Evolutionary conservation across 2,797 vertebrate genomes (phyloP).

Genomic region (Chelon labrosus): DNA sequence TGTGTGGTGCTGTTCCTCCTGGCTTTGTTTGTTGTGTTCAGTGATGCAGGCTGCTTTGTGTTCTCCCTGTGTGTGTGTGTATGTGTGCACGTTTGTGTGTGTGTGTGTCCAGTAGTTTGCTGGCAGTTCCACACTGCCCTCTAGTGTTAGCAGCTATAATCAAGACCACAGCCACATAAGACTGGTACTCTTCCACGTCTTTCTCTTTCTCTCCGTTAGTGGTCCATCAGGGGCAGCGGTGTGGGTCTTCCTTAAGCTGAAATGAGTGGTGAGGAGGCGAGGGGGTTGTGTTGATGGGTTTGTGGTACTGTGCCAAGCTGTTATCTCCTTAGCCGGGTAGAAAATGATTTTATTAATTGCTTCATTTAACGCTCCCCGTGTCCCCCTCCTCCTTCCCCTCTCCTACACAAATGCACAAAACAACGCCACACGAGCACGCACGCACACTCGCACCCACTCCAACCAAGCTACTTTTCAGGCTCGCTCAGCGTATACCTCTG

Average conservation of each 20-base stretch:
- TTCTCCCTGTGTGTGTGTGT: slow-evolving; percentile 57
- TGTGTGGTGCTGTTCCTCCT: slow-evolving; percentile 72
- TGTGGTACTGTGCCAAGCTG: slow-evolving; percentile 85
- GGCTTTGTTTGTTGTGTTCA: slow-evolving; percentile 85
- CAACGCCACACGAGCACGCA: slow-evolving; percentile 54
- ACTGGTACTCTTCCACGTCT: slow-evolving; percentile 45
- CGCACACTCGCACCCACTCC: slow-evolving; percentile 28
- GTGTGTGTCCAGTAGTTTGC: slow-evolving; percentile 57
- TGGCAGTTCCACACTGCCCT: slow-evolving; percentile 84
- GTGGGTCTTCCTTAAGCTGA: slow-evolving; percentile 79
- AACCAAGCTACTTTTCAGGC: slow-evolving; percentile 61
- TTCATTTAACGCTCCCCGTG: slow-evolving; percentile 85
- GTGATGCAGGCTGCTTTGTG: slow-evolving; percentile 83
- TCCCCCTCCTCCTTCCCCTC: slow-evolving; percentile 50
- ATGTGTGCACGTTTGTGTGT: slow-evolving; percentile 49
- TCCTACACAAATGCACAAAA: slow-evolving; percentile 66
- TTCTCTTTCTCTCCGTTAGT: slow-evolving; percentile 65
- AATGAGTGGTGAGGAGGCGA: slow-evolving; percentile 66
- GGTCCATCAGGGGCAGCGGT: slow-evolving; percentile 85
- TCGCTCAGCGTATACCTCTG: slow-evolving; percentile 59
- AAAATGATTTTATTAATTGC: slow-evolving; percentile 92
- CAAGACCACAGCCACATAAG: slow-evolving; percentile 24
- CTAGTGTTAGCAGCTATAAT: slow-evolving; percentile 73
- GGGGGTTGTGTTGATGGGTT: slow-evolving; percentile 79
- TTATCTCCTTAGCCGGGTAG: slow-evolving; percentile 89